Conservation (phyloP, 2,888 invertebrate genomes). For the Scaptodrosophila latifasciaeformis region DNA sequence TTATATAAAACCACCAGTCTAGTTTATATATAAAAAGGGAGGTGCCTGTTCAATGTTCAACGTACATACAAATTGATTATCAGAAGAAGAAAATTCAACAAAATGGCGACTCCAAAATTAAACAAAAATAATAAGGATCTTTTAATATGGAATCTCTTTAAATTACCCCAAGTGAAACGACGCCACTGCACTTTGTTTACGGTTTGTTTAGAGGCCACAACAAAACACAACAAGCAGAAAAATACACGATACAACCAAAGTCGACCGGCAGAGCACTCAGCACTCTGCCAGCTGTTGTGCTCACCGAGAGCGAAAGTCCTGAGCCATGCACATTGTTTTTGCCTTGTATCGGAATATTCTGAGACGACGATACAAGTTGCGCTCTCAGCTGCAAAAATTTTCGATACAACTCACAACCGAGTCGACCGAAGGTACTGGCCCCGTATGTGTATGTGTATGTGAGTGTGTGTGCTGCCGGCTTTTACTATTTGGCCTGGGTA, state of each 20-base stretch:
- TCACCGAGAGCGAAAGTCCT: slow-evolving; percentile 49
- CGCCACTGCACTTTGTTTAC: slow-evolving; percentile 73
- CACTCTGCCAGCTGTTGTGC: slow-evolving; percentile 20
- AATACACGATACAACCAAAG: slow-evolving; percentile 50
- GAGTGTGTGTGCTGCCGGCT: slow-evolving; percentile 23
- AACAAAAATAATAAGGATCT: neutral
- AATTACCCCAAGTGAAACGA: slow-evolving; percentile 33
- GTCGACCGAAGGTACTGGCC: neutral
- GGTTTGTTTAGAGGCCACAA: slow-evolving; percentile 59
- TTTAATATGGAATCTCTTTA: neutral
- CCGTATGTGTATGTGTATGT: neutral
- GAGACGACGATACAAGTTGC: slow-evolving; percentile 30
- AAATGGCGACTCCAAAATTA: slow-evolving; percentile 46
- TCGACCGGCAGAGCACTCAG: slow-evolving; percentile 24
- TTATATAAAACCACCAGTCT: slow-evolving; percentile 35
- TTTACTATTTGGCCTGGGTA: slow-evolving; percentile 28
- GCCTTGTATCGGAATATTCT: slow-evolving; percentile 68
- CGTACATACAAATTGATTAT: too few species aligned
- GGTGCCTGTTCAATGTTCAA: slow-evolving; percentile 38
- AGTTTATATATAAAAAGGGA: slow-evolving; percentile 47
- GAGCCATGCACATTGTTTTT: slow-evolving; percentile 40
- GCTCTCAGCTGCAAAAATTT: slow-evolving; percentile 42
- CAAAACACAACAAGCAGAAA: slow-evolving; percentile 47
- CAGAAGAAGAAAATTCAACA: slow-evolving; percentile 30
- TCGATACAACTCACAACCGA: slow-evolving; percentile 58